Evolutionary conservation across 2,113 vertebrate genomes (phyloP).

Genomic region (Xyliphius kryptos): DNA sequence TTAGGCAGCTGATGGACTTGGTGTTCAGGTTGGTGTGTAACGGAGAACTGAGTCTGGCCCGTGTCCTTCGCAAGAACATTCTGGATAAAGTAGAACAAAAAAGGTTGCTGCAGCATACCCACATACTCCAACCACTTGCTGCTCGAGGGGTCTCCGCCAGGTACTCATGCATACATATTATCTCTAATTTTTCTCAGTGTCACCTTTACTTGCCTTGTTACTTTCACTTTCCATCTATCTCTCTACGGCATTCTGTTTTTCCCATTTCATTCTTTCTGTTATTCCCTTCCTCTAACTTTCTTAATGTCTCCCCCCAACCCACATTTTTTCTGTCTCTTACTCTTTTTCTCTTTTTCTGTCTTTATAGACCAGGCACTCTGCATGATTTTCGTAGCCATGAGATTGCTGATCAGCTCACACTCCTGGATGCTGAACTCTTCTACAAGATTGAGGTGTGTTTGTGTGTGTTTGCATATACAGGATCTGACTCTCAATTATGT

Average conservation of each 20-base stretch:
- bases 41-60: constrained; percentile 91
- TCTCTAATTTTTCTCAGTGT: too few species aligned
- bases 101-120: constrained; percentile 80
- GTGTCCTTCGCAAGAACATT: too few species aligned
- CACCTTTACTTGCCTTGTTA: too few species aligned
- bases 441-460: constrained; percentile 88
- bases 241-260: too few species aligned
- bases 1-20: constrained; percentile 94
- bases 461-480: neutral
- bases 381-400: constrained; percentile 98
- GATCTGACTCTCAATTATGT: too few species aligned
- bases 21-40: constrained; percentile 90
- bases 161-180: too few species aligned
- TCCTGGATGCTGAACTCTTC: constrained; percentile 93
- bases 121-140: constrained; percentile 85
- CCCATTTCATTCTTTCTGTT: too few species aligned
- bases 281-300: neutral
- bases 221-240: too few species aligned
- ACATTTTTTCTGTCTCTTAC: constrained; percentile 10
- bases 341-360: too few species aligned
- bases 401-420: too few species aligned
- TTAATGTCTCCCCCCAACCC: neutral
- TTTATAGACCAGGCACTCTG: constrained; percentile 92
- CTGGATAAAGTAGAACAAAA: too few species aligned
- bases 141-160: constrained; percentile 91